Evolutionary conservation across 2,113 vertebrate genomes (phyloP).

Genomic region (Spheniscus mendiculus): DNA sequence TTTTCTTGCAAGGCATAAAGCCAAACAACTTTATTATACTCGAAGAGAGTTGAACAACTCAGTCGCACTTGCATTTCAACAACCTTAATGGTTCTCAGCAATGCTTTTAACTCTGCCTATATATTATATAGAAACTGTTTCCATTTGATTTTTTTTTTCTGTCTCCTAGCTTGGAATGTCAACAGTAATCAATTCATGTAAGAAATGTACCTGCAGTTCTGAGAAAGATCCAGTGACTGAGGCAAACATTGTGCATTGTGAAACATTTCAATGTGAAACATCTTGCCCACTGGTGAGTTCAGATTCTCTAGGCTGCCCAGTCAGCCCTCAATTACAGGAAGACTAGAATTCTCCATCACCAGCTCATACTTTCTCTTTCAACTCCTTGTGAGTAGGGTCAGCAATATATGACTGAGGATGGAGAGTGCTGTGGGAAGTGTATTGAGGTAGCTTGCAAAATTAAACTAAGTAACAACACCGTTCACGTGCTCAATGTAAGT

Average conservation of each 20-base stretch:
- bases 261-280: conserved; percentile 57
- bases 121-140: neutral
- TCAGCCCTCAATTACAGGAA: neutral
- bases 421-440: conserved; percentile 85
- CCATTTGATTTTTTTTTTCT: neutral
- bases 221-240: conserved; percentile 36
- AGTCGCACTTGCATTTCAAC: neutral
- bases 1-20: neutral
- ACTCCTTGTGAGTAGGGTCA: conserved; percentile 70
- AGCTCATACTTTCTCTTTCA: neutral
- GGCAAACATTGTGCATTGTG: conserved; percentile 63
- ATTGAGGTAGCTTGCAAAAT: conserved; percentile 73
- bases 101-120: neutral
- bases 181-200: neutral
- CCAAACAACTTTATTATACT: neutral
- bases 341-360: neutral
- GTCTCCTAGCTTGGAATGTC: neutral
- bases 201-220: conserved; percentile 77
- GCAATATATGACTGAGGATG: conserved; percentile 42
- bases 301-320: neutral
- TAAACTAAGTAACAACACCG: conserved; percentile 34
- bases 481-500: conserved; percentile 65
- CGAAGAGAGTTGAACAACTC: neutral
- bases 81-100: neutral
- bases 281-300: conserved; percentile 73